These are phyloP conservation scores for Orientallactaga bullata DNA, from an alignment of 2,113 vertebrate genomes.

Conservation along the genomic window DNA sequence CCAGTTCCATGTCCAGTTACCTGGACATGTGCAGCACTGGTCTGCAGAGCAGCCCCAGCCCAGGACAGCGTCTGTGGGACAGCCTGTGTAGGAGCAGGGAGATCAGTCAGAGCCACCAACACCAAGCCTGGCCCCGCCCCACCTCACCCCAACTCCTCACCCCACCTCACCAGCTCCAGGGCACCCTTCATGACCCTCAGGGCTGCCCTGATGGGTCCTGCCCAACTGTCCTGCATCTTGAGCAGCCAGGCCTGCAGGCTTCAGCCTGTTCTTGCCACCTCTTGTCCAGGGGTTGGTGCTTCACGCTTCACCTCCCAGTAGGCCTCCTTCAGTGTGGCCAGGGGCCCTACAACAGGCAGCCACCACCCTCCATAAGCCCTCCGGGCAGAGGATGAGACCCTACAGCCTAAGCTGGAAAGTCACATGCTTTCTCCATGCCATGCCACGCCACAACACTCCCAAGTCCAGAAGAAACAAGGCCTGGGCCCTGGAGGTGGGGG, in stretches of 20 bases:
- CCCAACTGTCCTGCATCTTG: slow-evolving; percentile 85
- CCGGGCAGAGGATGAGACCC: background rate
- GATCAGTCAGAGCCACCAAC: background rate
- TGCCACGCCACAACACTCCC: accelerated
- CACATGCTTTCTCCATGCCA: too few species aligned
- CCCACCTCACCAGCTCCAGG: slow-evolving; percentile 88
- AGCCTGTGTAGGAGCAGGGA: slow-evolving; percentile 65
- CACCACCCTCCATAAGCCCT: accelerated
- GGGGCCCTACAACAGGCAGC: slow-evolving; percentile 86
- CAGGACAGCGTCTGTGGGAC: slow-evolving; percentile 84
- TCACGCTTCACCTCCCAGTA: slow-evolving; percentile 92
- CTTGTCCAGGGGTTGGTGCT: slow-evolving; percentile 85
- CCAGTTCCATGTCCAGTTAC: slow-evolving; percentile 32
- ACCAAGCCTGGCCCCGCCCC: accelerated
- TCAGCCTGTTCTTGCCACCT: slow-evolving; percentile 87
- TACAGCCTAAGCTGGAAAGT: background rate
- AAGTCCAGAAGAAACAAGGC: accelerated
- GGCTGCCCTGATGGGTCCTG: slow-evolving; percentile 80
- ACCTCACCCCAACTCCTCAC: background rate
- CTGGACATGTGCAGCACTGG: slow-evolving; percentile 79
- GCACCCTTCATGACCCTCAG: slow-evolving; percentile 76
- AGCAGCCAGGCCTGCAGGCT: slow-evolving; percentile 85
- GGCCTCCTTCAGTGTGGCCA: slow-evolving; percentile 90
- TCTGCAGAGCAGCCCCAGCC: slow-evolving; percentile 80
- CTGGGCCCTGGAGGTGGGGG: background rate